phyloP scores from a whole-genome alignment of 1,140 invertebrate species.

The Manduca sexta region DNA sequence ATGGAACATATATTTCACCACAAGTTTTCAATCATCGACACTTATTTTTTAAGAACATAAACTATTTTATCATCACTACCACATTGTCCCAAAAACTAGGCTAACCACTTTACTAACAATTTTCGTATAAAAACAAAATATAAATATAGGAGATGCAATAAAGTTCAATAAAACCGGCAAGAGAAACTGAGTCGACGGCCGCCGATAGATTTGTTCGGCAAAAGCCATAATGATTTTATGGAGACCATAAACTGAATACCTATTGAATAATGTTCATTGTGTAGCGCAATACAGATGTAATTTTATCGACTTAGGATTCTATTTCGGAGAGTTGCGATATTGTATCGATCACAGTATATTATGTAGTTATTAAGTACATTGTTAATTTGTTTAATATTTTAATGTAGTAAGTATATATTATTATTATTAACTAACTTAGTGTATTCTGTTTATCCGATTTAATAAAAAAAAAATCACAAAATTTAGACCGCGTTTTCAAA shows the following conservation, averaged over 20 bases:
- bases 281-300: constrained; percentile 2
- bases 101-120: neutral
- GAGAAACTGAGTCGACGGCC: constrained; percentile 8
- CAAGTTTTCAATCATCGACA: neutral
- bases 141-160: constrained; percentile 1
- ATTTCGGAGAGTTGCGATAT: too few species aligned
- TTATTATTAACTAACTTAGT: too few species aligned
- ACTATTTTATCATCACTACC: too few species aligned
- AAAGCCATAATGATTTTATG: constrained; percentile 14
- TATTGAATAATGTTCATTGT: constrained; percentile 14
- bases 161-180: constrained; percentile 7
- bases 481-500: too few species aligned
- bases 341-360: neutral
- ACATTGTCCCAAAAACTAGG: too few species aligned
- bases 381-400: too few species aligned
- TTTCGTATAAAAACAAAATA: too few species aligned
- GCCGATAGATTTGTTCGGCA: constrained; percentile 11
- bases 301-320: neutral
- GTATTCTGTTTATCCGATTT: too few species aligned
- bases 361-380: too few species aligned
- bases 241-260: constrained; percentile 11
- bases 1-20: neutral
- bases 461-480: too few species aligned
- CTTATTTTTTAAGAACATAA: neutral
- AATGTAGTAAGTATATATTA: too few species aligned